These are phyloP conservation scores for Irena cyanogastra DNA, from an alignment of 2,113 vertebrate genomes.

Conservation along the genomic window DNA sequence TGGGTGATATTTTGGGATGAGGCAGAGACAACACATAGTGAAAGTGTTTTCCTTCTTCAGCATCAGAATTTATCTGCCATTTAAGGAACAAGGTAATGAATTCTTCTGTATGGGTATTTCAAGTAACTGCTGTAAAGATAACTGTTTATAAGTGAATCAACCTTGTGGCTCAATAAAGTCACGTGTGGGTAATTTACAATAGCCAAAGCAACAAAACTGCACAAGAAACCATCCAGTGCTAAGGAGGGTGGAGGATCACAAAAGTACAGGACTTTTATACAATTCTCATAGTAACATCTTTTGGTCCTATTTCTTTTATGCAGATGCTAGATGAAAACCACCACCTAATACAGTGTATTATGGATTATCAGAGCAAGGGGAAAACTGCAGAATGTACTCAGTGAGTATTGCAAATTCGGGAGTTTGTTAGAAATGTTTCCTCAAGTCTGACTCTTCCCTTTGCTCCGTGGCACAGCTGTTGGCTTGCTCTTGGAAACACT, in stretches of 20 bases:
- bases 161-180: background rate
- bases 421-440: background rate
- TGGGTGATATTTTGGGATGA: background rate
- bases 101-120: background rate
- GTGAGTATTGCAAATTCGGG: slow-evolving; percentile 72
- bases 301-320: background rate
- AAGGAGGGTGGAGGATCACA: background rate
- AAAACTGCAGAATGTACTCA: slow-evolving; percentile 95
- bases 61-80: background rate
- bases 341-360: slow-evolving; percentile 96
- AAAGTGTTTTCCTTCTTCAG: background rate
- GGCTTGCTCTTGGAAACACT: background rate
- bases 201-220: background rate
- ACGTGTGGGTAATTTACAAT: background rate
- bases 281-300: background rate
- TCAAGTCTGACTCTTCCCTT: background rate
- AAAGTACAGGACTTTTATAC: background rate
- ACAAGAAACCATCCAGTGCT: background rate
- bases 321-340: slow-evolving; percentile 99
- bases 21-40: background rate
- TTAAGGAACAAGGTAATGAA: background rate
- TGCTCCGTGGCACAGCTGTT: background rate
- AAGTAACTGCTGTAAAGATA: background rate
- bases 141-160: background rate
- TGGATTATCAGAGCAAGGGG: slow-evolving; percentile 98